Percentiles rank a stretch among this genome's conserved stretches.
Evolutionary conservation across 2,888 invertebrate genomes (phyloP).

Genomic region (Amphipoea oculea): DNA sequence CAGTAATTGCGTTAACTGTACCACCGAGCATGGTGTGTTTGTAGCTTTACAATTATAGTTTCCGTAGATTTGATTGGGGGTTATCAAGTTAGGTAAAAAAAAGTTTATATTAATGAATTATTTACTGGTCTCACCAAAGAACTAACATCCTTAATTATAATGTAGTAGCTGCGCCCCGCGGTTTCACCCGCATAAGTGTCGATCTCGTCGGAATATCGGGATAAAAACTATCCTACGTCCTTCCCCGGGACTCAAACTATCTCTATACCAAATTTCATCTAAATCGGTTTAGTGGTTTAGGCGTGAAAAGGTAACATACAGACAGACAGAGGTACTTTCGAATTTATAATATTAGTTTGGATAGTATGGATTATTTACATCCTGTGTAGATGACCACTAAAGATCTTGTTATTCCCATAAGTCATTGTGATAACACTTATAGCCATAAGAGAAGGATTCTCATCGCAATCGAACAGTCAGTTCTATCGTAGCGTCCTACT

Average conservation of each 20-base stretch:
- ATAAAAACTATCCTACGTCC: too few relatives aligned
- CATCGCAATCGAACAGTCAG: not conserved
- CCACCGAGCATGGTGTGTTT: not conserved
- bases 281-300: too few relatives aligned
- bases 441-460: not conserved
- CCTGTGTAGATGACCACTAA: not conserved
- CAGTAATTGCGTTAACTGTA: constrained; percentile 31
- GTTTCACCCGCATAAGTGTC: too few relatives aligned
- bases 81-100: not conserved
- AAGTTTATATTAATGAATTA: too few relatives aligned
- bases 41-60: constrained; percentile 3
- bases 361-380: too few relatives aligned
- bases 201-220: too few relatives aligned
- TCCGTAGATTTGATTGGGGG: not conserved
- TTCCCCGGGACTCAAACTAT: too few relatives aligned
- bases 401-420: not conserved
- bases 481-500: not conserved
- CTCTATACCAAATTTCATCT: too few relatives aligned
- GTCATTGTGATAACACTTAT: not conserved
- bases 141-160: not conserved
- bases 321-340: too few relatives aligned
- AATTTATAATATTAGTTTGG: too few relatives aligned
- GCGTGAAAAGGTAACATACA: too few relatives aligned
- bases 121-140: not conserved
- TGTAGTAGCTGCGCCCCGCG: too few relatives aligned